Evolutionary conservation across 2,113 vertebrate species (phyloP).

Genomic region (Zosterops japonicus): DNA sequence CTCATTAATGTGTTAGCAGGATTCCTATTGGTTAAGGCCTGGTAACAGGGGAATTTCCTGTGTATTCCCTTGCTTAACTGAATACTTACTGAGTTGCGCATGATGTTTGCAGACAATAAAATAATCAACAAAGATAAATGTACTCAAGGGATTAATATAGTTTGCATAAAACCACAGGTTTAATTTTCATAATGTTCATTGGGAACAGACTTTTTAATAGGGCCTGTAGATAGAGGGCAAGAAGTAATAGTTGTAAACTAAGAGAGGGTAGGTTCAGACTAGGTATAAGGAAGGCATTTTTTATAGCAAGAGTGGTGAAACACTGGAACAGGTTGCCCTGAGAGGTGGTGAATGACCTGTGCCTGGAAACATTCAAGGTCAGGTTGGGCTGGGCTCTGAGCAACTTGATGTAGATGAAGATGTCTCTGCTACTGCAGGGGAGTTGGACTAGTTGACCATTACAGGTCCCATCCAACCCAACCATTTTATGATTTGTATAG

Average conservation of each 20-base stretch:
- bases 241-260: neutral
- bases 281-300: neutral
- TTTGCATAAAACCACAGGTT: neutral
- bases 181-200: neutral
- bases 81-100: neutral
- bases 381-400: neutral
- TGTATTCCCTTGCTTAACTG: conserved; percentile 37
- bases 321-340: neutral
- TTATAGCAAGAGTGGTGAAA: neutral
- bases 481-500: neutral
- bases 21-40: conserved; percentile 55
- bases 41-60: conserved; percentile 62
- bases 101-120: conserved; percentile 69
- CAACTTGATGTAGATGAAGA: neutral
- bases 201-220: neutral
- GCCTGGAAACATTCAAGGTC: neutral
- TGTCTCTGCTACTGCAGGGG: neutral
- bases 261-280: neutral
- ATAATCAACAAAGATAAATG: conserved; percentile 23
- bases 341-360: neutral
- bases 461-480: neutral
- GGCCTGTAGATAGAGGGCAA: neutral
- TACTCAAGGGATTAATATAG: neutral
- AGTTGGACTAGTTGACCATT: neutral
- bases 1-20: conserved; percentile 32